A percentile compares a stretch with the other conserved stretches of the same genome.
phyloP scores from a whole-genome alignment of 2,113 vertebrate species.

The Sebastes fasciatus region DNA sequence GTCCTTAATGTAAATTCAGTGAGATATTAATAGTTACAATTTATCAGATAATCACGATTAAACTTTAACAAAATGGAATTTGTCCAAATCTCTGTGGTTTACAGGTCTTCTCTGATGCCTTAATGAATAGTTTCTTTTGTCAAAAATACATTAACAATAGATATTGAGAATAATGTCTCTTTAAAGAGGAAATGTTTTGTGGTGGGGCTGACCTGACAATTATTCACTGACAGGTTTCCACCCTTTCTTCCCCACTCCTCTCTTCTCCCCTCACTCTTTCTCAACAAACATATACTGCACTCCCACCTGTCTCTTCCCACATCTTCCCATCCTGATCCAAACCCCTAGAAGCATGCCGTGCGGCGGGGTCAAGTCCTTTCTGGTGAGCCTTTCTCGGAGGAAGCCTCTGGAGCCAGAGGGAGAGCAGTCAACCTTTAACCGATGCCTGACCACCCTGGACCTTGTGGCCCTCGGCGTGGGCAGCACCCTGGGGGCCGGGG shows the following conservation, averaged over 20 bases:
- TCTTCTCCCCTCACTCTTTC: constrained; percentile 24
- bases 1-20: background rate
- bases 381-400: constrained; percentile 79
- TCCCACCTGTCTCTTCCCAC: constrained; percentile 23
- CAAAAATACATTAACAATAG: background rate
- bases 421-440: constrained; percentile 81
- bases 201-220: constrained; percentile 55
- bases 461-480: constrained; percentile 89
- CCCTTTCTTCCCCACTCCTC: constrained; percentile 12
- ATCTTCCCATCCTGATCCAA: constrained; percentile 5
- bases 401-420: constrained; percentile 79
- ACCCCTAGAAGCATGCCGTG: constrained; percentile 60
- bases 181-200: constrained; percentile 7
- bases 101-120: background rate
- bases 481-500: constrained; percentile 90
- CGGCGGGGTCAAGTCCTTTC: constrained; percentile 57
- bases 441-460: constrained; percentile 87
- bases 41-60: background rate
- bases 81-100: background rate
- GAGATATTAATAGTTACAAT: background rate
- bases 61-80: background rate
- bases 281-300: constrained; percentile 6
- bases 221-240: constrained; percentile 62
- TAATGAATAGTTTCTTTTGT: background rate
- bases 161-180: background rate